Base-by-base conservation (phyloP, 2,797 vertebrate species). In the Syngnathus acus region DNA sequence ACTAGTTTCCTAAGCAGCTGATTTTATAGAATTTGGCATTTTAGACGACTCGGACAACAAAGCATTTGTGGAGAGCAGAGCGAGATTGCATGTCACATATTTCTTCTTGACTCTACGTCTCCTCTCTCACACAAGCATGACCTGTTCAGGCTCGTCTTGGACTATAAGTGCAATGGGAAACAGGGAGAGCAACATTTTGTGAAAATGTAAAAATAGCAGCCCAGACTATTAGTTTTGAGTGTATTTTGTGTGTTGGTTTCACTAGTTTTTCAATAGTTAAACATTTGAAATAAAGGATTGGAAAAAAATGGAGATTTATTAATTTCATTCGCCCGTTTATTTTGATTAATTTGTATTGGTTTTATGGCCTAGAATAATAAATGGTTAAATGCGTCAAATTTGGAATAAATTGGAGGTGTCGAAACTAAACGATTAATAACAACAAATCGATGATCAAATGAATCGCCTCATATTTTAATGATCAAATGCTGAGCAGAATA, bases 131-230 rank as follows among this genome's bases (percentile, higher is more conserved):
- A 80, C 55, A 69, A 68, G 65, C 26, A 9, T 26, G 67, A 63
- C 88, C 63, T 84, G 88, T 80, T 68, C 50, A 60, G 80, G 55
- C 88, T 45, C 64, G 77, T 69, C 72, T 63, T 67, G 62, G 69
- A 69, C 7, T 64, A 66, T 62, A 66, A 75, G 59, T 71, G 60
- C 19, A 65, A 51, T 53, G 63, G 47, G 65, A 43, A 78, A 65
- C 69, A 14, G 39, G 40, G 59, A 45, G 43, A 62, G 42, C 66
- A 53, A 58, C 65, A 77, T 71, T 54, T 45, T 68, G 67, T 76
- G 57, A 32, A 32, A 32, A 32, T 32, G 50, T 62, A 23, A 45
- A 79, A 60, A 78, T 69, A 65, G 38, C 55, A 26, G 53, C 53
- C 21, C 1, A 26, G 21, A 23, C 8, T 54, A 10, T 54, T 57